Evolutionary conservation across 1,140 invertebrate species (phyloP), one percentile per base, ranked within the genome.

Genomic region (Heliconius congener): DNA sequence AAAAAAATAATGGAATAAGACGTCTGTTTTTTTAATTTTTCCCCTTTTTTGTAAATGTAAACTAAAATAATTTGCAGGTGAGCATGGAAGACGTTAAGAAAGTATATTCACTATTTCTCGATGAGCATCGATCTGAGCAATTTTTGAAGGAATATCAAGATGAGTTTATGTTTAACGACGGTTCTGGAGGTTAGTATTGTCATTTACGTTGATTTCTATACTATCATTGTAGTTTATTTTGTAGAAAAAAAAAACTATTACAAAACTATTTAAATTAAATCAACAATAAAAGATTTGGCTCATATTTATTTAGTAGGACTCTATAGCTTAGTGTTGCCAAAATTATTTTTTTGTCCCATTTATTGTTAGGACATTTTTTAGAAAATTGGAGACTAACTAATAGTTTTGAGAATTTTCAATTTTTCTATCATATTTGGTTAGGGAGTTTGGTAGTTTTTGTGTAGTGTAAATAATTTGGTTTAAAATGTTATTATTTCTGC

Each of bases 101-200:
- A 84, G 99, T 99, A 0, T 99, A 99, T 93, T 97, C 97, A 1
- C 88, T 99, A 55, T 99, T 99, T 90, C 95, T 99, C 73, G 99
- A 99, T 93, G 98, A 99, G 95, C 96, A 96, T 79, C 95, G 99
- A 77, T 99, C 99, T 0, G 97, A 97, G 74, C 97, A 99, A 91
- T 99, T 98, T 93, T 95, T 99, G 1, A 98, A 98, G 90, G 98
- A 99, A 94, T 99, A 99, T 92, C 98, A 99, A 89, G 97, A 99
- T 87, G 97, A 99, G 90, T 99, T 99, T 90, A 98, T 99, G 97
- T 99, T 99, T 90, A 97, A 97, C 87, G 97, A 97, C 88, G 94
- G 95, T 19, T 78, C 86, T 4, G 91, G 90, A 23, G 90, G 89
- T 91, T n/a, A 82, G 83, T 81, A 60, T 27, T 78, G 46, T 8